A percentile compares a stretch with the other conserved stretches of the same genome.
Evolutionary conservation across 2,888 invertebrate species (phyloP).

Genomic region (Chrysomela aeneicollis): DNA sequence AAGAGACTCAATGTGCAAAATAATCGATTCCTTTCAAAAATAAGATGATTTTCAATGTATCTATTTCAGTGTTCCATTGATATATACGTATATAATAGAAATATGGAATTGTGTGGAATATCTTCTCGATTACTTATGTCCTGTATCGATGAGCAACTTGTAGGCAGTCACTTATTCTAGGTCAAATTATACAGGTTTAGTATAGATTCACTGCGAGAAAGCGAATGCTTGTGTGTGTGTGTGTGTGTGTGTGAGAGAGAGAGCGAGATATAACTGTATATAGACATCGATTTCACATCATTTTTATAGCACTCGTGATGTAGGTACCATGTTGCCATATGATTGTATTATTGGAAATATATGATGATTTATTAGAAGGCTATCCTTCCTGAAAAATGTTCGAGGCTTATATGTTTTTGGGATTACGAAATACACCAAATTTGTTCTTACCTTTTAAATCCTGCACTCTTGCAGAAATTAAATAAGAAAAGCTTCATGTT

Average conservation of each 20-base stretch:
- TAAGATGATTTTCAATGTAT: too few species aligned
- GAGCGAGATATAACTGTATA: conserved; percentile 43
- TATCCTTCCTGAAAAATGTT: conserved; percentile 14
- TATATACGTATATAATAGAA: not conserved
- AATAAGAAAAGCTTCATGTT: too few species aligned
- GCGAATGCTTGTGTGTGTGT: conserved; percentile 19
- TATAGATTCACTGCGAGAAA: conserved; percentile 49
- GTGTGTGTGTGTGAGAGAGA: conserved; percentile 19
- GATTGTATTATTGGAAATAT: conserved; percentile 43
- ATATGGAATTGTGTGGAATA: conserved; percentile 14
- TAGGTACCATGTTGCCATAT: conserved; percentile 53
- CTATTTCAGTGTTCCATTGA: not conserved
- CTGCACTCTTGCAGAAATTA: too few species aligned
- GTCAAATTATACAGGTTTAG: conserved; percentile 57
- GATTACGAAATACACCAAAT: too few species aligned
- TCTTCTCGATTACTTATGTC: conserved; percentile 44
- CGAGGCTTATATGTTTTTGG: too few species aligned
- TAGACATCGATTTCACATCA: conserved; percentile 52
- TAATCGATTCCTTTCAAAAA: too few species aligned
- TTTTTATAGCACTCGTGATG: conserved; percentile 55
- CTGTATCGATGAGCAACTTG: conserved; percentile 52
- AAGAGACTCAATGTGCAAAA: too few species aligned
- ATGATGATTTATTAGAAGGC: conserved; percentile 20
- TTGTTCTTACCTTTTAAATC: too few species aligned
- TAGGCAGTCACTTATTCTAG: conserved; percentile 60